Evolutionary conservation across 2,888 invertebrate species (phyloP).

Genomic region (Acleris holmiana): DNA sequence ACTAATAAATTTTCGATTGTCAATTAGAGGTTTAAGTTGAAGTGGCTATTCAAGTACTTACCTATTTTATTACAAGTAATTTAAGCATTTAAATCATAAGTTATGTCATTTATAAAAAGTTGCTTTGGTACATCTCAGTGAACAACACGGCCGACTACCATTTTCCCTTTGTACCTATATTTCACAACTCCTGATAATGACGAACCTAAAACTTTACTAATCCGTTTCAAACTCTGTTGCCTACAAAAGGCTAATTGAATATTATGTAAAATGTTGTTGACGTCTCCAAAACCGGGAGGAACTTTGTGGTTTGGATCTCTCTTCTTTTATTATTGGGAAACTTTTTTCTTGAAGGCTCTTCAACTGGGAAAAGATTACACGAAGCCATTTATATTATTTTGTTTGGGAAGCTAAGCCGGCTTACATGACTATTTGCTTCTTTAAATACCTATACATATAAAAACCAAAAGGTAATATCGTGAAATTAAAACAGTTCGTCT

Average conservation of each 20-base stretch:
- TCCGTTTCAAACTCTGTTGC: constrained; percentile 46
- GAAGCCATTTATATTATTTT: constrained; percentile 56
- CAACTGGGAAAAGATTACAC: constrained; percentile 54
- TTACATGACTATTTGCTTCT: constrained; percentile 17
- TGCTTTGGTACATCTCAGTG: constrained; percentile 2
- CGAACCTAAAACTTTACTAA: constrained; percentile 21
- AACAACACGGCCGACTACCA: background rate
- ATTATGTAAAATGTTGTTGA: constrained; percentile 61
- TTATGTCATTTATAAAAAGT: background rate
- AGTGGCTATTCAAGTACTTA: no score
- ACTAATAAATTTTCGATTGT: no score
- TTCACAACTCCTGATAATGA: constrained; percentile 25
- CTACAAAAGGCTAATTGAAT: constrained; percentile 66
- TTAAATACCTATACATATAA: background rate
- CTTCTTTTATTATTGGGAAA: constrained; percentile 69
- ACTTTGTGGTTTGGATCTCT: constrained; percentile 51
- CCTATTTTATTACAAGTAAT: no score
- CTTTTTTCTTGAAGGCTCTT: constrained; percentile 57
- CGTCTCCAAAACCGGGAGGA: constrained; percentile 54
- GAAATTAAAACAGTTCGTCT: no score
- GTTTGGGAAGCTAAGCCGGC: constrained; percentile 24
- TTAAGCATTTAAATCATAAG: no score
- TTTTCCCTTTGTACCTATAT: constrained; percentile 11
- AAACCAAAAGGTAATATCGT: no score
- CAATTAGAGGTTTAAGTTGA: no score